Evolutionary conservation across 2,797 vertebrate genomes (phyloP).

Genomic region (Loris lydekkerianus): DNA sequence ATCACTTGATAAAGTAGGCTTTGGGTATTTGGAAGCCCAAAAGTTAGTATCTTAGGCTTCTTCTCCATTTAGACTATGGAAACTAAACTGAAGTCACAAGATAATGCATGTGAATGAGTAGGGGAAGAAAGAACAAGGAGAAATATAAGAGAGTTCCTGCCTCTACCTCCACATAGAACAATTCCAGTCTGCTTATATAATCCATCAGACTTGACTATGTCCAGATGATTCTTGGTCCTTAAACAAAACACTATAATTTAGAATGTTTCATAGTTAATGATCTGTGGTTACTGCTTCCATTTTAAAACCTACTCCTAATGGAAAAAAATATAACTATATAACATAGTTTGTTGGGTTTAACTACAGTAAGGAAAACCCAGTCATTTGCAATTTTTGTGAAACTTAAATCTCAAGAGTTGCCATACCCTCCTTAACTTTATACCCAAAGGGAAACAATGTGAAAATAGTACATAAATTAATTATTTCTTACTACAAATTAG

Average conservation of each 20-base stretch:
- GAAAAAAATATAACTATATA: neutral
- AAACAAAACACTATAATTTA: neutral
- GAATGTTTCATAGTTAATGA: neutral
- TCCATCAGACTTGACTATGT: neutral
- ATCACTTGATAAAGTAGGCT: too few relatives aligned
- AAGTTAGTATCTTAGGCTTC: too few relatives aligned
- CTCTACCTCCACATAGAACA: neutral
- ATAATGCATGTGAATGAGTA: neutral
- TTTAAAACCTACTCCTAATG: neutral
- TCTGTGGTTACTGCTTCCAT: conserved; percentile 14
- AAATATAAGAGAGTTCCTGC: neutral
- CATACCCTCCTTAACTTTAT: neutral
- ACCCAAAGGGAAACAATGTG: neutral
- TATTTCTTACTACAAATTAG: neutral
- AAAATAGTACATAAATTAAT: neutral
- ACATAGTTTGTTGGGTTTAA: neutral
- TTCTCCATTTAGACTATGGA: neutral
- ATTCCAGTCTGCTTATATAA: too few relatives aligned
- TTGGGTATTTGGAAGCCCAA: too few relatives aligned
- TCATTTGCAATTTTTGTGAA: conserved; percentile 9
- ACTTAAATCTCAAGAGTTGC: conserved; percentile 6
- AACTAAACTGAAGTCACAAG: neutral
- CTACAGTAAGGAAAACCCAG: neutral
- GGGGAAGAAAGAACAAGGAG: neutral
- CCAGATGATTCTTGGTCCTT: neutral